Conservation (phyloP, 2,888 invertebrate genomes). For the Colostygia pectinataria region DNA sequence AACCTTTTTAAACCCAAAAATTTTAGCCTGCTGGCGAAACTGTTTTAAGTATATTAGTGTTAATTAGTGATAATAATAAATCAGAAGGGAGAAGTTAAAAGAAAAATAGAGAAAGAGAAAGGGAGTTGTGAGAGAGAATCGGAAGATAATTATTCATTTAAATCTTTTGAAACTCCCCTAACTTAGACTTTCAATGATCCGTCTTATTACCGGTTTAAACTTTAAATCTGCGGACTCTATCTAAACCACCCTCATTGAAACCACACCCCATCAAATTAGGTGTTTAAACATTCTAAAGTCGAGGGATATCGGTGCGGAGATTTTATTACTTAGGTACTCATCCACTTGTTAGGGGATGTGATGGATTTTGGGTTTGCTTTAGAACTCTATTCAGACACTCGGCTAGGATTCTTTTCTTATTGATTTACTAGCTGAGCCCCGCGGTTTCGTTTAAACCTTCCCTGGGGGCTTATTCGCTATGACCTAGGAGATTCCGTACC, state of each 20-base stretch:
- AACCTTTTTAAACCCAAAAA: too few species aligned
- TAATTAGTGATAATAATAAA: too few species aligned
- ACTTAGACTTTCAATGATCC: conserved; percentile 25
- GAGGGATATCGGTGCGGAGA: conserved; percentile 29
- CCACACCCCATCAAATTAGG: conserved; percentile 43
- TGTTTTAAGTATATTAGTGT: too few species aligned
- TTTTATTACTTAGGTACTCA: conserved; percentile 22
- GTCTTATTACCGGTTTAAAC: conserved; percentile 23
- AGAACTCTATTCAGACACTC: background rate
- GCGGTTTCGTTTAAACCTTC: too few species aligned
- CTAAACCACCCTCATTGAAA: conserved; percentile 43
- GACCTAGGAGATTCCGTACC: too few species aligned
- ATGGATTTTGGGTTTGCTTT: background rate
- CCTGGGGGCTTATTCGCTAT: too few species aligned
- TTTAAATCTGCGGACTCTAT: conserved; percentile 22
- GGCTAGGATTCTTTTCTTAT: too few species aligned
- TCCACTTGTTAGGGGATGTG: conserved; percentile 19
- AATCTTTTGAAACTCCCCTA: conserved; percentile 16
- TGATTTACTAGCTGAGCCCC: too few species aligned
- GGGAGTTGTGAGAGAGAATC: too few species aligned
- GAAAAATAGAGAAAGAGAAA: too few species aligned
- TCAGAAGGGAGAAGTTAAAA: too few species aligned
- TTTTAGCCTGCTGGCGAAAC: too few species aligned
- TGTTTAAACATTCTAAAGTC: conserved; percentile 48
- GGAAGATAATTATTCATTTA: background rate